These are phyloP conservation scores for Caenorhabditis sinica DNA, from an alignment of 2,888 invertebrate species.

Conservation along the genomic window DNA sequence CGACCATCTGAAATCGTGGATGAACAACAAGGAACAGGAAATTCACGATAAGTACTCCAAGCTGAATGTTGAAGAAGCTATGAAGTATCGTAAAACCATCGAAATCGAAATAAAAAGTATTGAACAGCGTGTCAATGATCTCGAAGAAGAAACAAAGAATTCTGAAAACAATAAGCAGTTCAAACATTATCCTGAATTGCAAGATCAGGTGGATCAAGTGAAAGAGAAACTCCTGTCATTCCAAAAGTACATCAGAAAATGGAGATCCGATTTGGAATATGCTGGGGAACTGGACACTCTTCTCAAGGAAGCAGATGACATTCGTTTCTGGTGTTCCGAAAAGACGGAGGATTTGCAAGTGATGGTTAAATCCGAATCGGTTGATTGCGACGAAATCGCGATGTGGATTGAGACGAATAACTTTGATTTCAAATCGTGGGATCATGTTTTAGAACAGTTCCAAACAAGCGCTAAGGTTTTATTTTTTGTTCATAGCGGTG, in stretches of 20 bases:
- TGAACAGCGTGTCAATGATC: constrained; percentile 29
- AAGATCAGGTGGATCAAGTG: constrained; percentile 26
- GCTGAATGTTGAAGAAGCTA: constrained; percentile 47
- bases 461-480: constrained; percentile 14
- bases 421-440: constrained; percentile 60
- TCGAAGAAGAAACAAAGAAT: constrained; percentile 1
- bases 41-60: constrained; percentile 47
- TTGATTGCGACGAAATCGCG: constrained; percentile 55
- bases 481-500: not conserved
- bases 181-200: constrained; percentile 4
- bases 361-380: constrained; percentile 25
- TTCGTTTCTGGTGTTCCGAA: constrained; percentile 67
- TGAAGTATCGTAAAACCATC: constrained; percentile 58
- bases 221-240: constrained; percentile 12
- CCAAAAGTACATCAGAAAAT: constrained; percentile 37
- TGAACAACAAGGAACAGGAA: constrained; percentile 46
- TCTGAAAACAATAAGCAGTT: constrained; percentile 1
- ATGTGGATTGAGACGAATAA: constrained; percentile 55
- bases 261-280: constrained; percentile 44
- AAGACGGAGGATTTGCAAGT: constrained; percentile 44
- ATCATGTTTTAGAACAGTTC: constrained; percentile 33
- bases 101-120: constrained; percentile 54
- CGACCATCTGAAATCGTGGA: constrained; percentile 43
- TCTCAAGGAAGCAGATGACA: constrained; percentile 64
- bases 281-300: constrained; percentile 64